A percentile compares a stretch with the other conserved stretches of the same genome.
Evolutionary conservation across 2,888 invertebrate species (phyloP).

Genomic region (Erynnis tages): DNA sequence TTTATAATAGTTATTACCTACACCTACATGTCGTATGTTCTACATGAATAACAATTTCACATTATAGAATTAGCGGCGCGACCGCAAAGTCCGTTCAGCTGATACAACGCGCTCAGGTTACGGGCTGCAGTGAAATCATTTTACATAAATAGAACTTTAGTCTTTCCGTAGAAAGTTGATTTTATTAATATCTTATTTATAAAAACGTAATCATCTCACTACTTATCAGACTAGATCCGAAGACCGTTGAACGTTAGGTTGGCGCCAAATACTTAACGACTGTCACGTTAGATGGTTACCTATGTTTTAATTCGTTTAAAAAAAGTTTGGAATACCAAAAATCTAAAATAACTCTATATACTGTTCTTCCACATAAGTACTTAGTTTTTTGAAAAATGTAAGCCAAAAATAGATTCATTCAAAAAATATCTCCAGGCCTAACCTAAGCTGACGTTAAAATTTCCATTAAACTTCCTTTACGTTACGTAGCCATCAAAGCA

Average conservation of each 20-base stretch:
- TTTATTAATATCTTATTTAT: constrained; percentile 9
- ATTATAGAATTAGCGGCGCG: constrained; percentile 34
- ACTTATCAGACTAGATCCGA: background rate
- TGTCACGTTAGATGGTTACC: no score
- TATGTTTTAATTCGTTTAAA: no score
- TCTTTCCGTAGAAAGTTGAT: constrained; percentile 43
- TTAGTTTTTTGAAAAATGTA: no score
- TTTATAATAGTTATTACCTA: background rate
- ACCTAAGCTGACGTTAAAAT: background rate
- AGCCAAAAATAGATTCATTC: no score
- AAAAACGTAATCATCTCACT: background rate
- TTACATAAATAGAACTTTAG: constrained; percentile 49
- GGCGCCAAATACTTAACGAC: no score
- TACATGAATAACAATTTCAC: constrained; percentile 27
- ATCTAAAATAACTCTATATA: no score
- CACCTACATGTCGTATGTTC: constrained; percentile 17
- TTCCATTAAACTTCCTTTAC: background rate
- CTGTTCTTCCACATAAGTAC: no score
- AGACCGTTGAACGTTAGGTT: background rate
- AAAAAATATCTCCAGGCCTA: no score
- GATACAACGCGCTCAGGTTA: constrained; percentile 49
- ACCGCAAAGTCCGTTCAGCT: constrained; percentile 60
- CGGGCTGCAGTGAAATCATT: constrained; percentile 54
- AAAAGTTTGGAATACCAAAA: no score
- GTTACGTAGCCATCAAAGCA: constrained; percentile 8